These are phyloP conservation scores for Microcebus jonahi DNA, from an alignment of 2,113 vertebrate genomes.

Conservation along the genomic window DNA sequence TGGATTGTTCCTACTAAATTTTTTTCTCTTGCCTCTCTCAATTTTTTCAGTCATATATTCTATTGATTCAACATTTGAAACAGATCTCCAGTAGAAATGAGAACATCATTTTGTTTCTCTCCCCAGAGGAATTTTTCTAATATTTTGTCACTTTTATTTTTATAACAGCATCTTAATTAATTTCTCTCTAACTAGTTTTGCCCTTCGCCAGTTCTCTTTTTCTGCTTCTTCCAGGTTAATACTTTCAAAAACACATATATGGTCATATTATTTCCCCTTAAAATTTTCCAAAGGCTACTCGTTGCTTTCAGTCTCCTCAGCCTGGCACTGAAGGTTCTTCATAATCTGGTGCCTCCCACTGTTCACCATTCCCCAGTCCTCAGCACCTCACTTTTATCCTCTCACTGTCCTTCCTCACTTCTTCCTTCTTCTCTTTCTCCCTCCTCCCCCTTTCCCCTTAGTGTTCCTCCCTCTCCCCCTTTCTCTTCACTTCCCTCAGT, in stretches of 20 bases:
- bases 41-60: background rate
- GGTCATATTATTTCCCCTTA: background rate
- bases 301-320: background rate
- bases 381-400: background rate
- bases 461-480: background rate
- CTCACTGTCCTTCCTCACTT: background rate
- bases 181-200: background rate
- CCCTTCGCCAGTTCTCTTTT: background rate
- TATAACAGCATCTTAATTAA: background rate
- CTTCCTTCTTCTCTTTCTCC: background rate
- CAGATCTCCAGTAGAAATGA: background rate
- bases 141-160: background rate
- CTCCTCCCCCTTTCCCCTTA: background rate
- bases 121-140: background rate
- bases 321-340: background rate
- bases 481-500: background rate
- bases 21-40: background rate
- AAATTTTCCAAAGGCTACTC: background rate
- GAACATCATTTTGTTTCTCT: background rate
- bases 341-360: background rate
- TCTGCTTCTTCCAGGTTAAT: background rate
- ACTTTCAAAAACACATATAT: background rate
- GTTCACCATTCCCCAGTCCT: background rate
- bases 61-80: background rate
- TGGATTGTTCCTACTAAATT: background rate